These are phyloP conservation scores for Drosophila sproati DNA, from an alignment of 1,140 invertebrate genomes.

Conservation along the genomic window DNA sequence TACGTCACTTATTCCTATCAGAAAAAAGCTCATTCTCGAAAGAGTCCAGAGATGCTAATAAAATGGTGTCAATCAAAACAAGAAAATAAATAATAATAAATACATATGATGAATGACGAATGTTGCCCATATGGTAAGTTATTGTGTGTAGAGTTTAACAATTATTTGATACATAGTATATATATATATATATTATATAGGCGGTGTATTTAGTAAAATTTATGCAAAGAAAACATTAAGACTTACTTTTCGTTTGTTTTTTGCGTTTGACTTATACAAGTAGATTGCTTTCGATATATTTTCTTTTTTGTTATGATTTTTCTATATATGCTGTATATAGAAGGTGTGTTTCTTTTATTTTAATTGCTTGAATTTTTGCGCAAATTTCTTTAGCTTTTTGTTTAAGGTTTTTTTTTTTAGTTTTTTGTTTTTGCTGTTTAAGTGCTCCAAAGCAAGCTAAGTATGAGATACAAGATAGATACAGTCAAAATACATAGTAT, in stretches of 20 bases:
- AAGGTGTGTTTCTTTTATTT: conserved; percentile 20
- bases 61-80: not conserved
- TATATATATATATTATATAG: not conserved
- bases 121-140: not conserved
- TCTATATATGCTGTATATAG: conserved; percentile 46
- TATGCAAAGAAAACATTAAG: conserved; percentile 70
- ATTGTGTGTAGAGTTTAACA: conserved; percentile 2
- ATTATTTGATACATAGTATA: not conserved
- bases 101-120: not conserved
- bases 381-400: conserved; percentile 58
- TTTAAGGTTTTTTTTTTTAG: conserved; percentile 53
- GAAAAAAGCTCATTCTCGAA: not conserved
- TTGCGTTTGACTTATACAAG: conserved; percentile 73
- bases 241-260: conserved; percentile 79
- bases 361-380: conserved; percentile 55
- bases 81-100: no score
- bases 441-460: conserved; percentile 84
- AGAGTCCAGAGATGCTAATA: conserved; percentile 1
- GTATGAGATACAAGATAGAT: conserved; percentile 84
- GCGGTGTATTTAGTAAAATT: conserved; percentile 50
- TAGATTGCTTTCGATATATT: conserved; percentile 58
- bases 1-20: not conserved
- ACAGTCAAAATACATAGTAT: conserved; percentile 82
- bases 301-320: conserved; percentile 39
- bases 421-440: conserved; percentile 73